phyloP scores from a whole-genome alignment of 2,113 vertebrate genomes.

The Seriola aureovittata region DNA sequence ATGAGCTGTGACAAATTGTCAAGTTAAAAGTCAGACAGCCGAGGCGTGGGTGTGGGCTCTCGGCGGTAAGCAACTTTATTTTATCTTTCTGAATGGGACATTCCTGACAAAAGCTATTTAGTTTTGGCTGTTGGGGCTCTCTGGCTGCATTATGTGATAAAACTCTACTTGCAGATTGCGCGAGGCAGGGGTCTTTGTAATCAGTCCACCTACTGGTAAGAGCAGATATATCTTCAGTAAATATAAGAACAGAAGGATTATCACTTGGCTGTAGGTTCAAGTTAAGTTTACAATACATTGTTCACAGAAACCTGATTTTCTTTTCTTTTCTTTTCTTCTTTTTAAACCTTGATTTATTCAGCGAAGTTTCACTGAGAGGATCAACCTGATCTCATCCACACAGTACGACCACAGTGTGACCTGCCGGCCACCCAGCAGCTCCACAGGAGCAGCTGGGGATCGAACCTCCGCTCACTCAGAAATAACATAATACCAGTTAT shows the following conservation, averaged over 20 bases:
- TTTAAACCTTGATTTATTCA: too few species aligned
- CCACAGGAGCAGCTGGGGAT: too few species aligned
- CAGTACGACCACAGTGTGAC: too few species aligned
- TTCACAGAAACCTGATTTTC: background rate
- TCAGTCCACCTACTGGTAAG: slow-evolving; percentile 5
- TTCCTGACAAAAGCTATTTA: slow-evolving; percentile 29
- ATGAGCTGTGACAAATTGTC: slow-evolving; percentile 34
- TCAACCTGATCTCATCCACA: too few species aligned
- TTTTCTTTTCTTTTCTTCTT: too few species aligned
- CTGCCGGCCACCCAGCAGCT: too few species aligned
- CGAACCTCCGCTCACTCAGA: background rate
- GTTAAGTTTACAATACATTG: background rate
- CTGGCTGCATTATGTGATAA: background rate
- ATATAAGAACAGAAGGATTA: too few species aligned
- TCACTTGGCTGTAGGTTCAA: background rate
- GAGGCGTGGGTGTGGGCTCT: background rate
- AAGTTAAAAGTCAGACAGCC: slow-evolving; percentile 25
- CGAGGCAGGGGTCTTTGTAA: background rate
- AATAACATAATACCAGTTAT: background rate
- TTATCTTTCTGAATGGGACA: slow-evolving; percentile 11
- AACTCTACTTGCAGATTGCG: background rate
- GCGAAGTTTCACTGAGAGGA: too few species aligned
- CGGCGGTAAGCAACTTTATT: slow-evolving; percentile 1
- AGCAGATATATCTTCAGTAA: background rate
- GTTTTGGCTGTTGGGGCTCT: background rate